Evolutionary conservation across 2,113 vertebrate genomes (phyloP).

Genomic region (Hemiprocne comata): DNA sequence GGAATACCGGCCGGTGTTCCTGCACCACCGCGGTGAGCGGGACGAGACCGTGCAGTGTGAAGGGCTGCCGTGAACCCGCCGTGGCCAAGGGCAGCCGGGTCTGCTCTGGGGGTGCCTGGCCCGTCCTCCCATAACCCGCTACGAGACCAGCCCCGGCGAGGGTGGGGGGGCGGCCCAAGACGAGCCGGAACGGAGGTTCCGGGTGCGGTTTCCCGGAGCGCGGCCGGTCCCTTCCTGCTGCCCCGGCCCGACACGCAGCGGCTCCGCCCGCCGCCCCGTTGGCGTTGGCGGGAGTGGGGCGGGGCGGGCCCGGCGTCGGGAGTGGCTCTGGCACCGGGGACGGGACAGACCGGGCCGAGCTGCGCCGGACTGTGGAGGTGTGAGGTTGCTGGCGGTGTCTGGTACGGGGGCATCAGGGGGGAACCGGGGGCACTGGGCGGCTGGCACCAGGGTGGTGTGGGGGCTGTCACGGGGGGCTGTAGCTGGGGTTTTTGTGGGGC

Average conservation of each 20-base stretch:
- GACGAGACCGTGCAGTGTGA: too few relatives aligned
- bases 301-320: background rate
- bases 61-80: background rate
- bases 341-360: background rate
- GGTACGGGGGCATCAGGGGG: background rate
- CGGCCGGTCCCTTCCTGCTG: conserved; percentile 5
- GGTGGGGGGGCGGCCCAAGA: background rate
- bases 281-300: conserved; percentile 22
- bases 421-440: too few relatives aligned
- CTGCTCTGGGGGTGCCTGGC: background rate
- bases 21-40: too few relatives aligned
- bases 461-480: background rate
- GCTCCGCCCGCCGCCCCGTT: conserved; percentile 42
- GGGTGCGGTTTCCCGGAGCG: background rate
- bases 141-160: too few relatives aligned
- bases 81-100: too few relatives aligned
- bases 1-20: accelerated
- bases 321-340: background rate
- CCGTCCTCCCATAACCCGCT: background rate
- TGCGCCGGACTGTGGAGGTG: too few relatives aligned
- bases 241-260: background rate
- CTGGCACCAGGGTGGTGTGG: background rate
- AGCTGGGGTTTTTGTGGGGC: background rate
- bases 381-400: background rate
- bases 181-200: background rate